Evolutionary conservation across 1,140 invertebrate genomes (phyloP).

Genomic region (Drosophila funebris): DNA sequence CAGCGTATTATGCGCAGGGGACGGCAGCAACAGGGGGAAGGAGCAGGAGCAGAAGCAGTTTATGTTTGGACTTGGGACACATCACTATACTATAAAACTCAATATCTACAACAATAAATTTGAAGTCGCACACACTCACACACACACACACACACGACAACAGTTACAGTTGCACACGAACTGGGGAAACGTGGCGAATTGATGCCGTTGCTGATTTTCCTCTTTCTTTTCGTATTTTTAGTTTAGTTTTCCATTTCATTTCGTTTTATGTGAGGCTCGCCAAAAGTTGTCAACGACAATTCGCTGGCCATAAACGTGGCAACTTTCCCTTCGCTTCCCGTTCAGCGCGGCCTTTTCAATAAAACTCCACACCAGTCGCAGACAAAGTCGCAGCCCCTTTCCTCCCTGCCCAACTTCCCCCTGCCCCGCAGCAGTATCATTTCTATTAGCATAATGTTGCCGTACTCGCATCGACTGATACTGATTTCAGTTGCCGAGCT

Average conservation of each 20-base stretch:
- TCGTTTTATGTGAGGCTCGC: constrained; percentile 73
- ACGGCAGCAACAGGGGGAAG: neutral
- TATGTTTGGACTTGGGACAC: constrained; percentile 22
- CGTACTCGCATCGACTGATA: constrained; percentile 23
- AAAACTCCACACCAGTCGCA: constrained; percentile 64
- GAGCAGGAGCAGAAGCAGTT: neutral
- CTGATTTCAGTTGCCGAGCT: constrained; percentile 46
- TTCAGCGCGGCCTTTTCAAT: constrained; percentile 50
- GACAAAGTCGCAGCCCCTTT: constrained; percentile 15
- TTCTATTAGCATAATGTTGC: constrained; percentile 78
- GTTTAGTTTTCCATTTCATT: constrained; percentile 80
- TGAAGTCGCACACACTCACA: constrained; percentile 33
- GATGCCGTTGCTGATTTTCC: constrained; percentile 46
- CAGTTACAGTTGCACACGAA: constrained; percentile 50
- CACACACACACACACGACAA: constrained; percentile 25
- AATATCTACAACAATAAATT: constrained; percentile 82
- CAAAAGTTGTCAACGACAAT: constrained; percentile 75
- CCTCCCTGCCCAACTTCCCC: neutral
- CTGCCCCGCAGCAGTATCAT: constrained; percentile 1
- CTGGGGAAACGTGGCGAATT: constrained; percentile 51
- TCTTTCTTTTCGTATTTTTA: constrained; percentile 32
- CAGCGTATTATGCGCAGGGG: neutral
- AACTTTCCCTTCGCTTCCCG: neutral
- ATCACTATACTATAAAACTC: constrained; percentile 73
- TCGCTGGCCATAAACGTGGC: constrained; percentile 52